A percentile compares a stretch with the other conserved stretches of the same genome.
These are phyloP conservation scores for Ochropleura leucogaster DNA, from an alignment of 2,888 invertebrate species.

Conservation along the genomic window DNA sequence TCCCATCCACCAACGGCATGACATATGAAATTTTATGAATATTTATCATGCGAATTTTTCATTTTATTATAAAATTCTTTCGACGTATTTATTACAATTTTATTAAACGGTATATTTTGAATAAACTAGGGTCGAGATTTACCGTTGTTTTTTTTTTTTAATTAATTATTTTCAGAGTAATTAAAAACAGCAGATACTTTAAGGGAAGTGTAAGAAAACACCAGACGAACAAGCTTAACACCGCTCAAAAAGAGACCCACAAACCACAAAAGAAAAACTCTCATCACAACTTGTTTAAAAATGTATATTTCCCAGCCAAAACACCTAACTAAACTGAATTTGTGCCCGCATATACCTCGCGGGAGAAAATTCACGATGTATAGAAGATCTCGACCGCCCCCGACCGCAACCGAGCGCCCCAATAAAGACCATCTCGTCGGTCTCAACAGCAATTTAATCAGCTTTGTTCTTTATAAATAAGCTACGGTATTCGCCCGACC, in stretches of 20 bases:
- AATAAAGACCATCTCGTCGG: slow-evolving; percentile 75
- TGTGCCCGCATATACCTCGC: slow-evolving; percentile 58
- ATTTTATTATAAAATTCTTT: slow-evolving; percentile 60
- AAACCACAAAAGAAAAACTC: slow-evolving; percentile 46
- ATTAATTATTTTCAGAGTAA: slow-evolving; percentile 24
- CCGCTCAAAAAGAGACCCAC: slow-evolving; percentile 23
- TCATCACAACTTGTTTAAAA: slow-evolving; percentile 63
- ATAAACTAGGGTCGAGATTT: background rate
- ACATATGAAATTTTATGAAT: slow-evolving; percentile 75
- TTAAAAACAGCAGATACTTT: slow-evolving; percentile 36
- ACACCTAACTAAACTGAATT: slow-evolving; percentile 63
- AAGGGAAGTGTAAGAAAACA: slow-evolving; percentile 24
- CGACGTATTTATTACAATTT: slow-evolving; percentile 46
- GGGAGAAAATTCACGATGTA: slow-evolving; percentile 63
- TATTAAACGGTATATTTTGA: slow-evolving; percentile 13
- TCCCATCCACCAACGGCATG: slow-evolving; percentile 69
- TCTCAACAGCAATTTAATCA: slow-evolving; percentile 82
- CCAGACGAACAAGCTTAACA: slow-evolving; percentile 16
- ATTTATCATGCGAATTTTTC: slow-evolving; percentile 70
- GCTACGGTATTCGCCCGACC: slow-evolving; percentile 72
- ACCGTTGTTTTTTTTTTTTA: background rate
- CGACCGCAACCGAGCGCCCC: slow-evolving; percentile 70
- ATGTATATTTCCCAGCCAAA: slow-evolving; percentile 63
- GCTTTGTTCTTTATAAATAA: slow-evolving; percentile 82
- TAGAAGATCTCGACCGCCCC: slow-evolving; percentile 59